These are phyloP conservation scores for Oxystoma pomonae DNA, from an alignment of 2,888 invertebrate species.

Conservation along the genomic window DNA sequence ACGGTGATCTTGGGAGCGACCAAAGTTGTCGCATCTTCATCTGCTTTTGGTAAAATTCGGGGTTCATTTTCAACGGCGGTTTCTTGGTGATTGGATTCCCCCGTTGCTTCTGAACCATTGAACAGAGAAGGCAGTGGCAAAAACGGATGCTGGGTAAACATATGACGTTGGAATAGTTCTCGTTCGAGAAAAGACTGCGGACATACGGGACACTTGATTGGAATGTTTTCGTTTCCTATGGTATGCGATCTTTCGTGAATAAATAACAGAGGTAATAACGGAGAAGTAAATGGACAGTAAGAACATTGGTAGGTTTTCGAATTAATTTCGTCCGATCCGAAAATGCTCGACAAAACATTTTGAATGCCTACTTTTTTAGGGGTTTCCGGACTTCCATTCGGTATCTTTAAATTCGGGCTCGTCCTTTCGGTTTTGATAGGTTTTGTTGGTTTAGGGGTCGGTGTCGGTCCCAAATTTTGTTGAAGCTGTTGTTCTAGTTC, in stretches of 20 bases:
- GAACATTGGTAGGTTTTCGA: conserved; percentile 84
- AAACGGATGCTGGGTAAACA: conserved; percentile 57
- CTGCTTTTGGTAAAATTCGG: conserved; percentile 3
- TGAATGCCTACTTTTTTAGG: conserved; percentile 48
- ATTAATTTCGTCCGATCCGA: conserved; percentile 51
- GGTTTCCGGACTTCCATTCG: conserved; percentile 47
- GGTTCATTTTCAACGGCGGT: conserved; percentile 12
- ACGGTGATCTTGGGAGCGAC: conserved; percentile 30
- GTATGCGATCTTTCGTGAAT: conserved; percentile 85
- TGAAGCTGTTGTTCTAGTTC: conserved; percentile 53
- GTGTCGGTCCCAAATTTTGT: conserved; percentile 35
- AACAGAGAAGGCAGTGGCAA: conserved; percentile 43
- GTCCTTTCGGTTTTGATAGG: conserved; percentile 36
- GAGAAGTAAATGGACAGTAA: conserved; percentile 84
- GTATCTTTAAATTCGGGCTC: conserved; percentile 57
- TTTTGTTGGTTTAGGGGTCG: conserved; percentile 23
- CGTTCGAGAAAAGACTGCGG: conserved; percentile 55
- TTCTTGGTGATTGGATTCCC: conserved; percentile 27
- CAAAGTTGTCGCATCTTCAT: conserved; percentile 11
- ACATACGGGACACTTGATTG: conserved; percentile 58
- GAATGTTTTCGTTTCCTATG: conserved; percentile 37
- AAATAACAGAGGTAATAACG: conserved; percentile 84
- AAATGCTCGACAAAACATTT: conserved; percentile 52
- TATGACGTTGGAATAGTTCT: conserved; percentile 59
- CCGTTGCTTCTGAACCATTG: conserved; percentile 44